Percentiles rank a stretch among this genome's conserved stretches.
Evolutionary conservation across 2,113 vertebrate species (phyloP).

Genomic region (Mormyrus lacerda): DNA sequence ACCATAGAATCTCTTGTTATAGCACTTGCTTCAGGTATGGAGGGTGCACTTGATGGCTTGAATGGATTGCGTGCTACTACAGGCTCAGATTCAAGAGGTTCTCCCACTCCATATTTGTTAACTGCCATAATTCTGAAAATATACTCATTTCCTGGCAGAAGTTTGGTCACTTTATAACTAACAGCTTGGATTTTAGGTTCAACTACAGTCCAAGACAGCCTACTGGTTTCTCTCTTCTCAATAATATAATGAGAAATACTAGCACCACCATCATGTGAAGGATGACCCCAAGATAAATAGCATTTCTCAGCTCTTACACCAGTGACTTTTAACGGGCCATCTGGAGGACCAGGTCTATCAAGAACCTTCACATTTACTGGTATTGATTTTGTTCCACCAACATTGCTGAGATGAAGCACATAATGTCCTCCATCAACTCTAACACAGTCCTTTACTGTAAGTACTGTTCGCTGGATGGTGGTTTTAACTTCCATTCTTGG

Average conservation of each 20-base stretch:
- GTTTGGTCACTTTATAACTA: slow-evolving; percentile 91
- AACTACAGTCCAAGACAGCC: slow-evolving; percentile 95
- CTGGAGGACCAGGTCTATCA: slow-evolving; percentile 90
- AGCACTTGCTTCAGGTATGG: slow-evolving; percentile 75
- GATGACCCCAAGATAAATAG: slow-evolving; percentile 89
- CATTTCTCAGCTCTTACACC: slow-evolving; percentile 93
- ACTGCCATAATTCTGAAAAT: slow-evolving; percentile 96
- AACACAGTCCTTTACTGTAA: slow-evolving; percentile 88
- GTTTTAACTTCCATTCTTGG: slow-evolving; percentile 93
- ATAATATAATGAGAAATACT: slow-evolving; percentile 88
- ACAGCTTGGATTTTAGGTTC: slow-evolving; percentile 86
- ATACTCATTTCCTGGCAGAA: slow-evolving; percentile 91
- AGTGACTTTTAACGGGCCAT: slow-evolving; percentile 83
- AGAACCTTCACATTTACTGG: slow-evolving; percentile 92
- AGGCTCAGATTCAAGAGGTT: slow-evolving; percentile 88
- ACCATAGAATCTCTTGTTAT: slow-evolving; percentile 91
- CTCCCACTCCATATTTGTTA: slow-evolving; percentile 92
- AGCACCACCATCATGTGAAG: slow-evolving; percentile 88
- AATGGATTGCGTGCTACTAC: slow-evolving; percentile 87
- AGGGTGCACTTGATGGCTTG: slow-evolving; percentile 78
- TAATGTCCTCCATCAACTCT: slow-evolving; percentile 90
- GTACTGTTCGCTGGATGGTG: slow-evolving; percentile 73
- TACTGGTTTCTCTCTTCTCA: slow-evolving; percentile 95
- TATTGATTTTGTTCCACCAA: slow-evolving; percentile 86
- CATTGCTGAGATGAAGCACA: slow-evolving; percentile 82